Base-by-base conservation (phyloP, 23 tunicate species). In the Oikopleura dioica region DNA sequence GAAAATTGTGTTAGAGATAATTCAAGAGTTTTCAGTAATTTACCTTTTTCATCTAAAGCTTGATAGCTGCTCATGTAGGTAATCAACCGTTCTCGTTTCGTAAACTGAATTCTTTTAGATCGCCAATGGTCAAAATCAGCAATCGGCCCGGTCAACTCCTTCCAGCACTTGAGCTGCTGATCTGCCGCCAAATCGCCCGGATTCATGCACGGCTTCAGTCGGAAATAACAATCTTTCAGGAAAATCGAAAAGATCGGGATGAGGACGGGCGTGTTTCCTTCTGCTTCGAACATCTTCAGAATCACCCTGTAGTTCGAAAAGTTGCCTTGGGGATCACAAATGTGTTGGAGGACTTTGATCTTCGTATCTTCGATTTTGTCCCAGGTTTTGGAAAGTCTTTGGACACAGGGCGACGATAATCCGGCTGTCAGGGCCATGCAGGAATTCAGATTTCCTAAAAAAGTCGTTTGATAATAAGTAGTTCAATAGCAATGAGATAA, bases 191-290 rank as follows among this genome's bases (percentile, higher is more conserved):
- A 12, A 2, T 63, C 33, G 33, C 5, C 33, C 4, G 33, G 16
- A 63, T 63, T 31, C 5, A 63, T 31, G 72, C 72, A 63, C 30
- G 72, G 72, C 72, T 63, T 63, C 33, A 63, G 33, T 24, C 72
- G 72, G 33, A 63, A 63, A 28, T 63, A 63, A 31, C 72, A 63
- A 28, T 63, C 72, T 63, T 28, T 63, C 33, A 63, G 33, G 26
- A 63, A 63, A 23, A 63, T 31, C 2, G 72, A 63, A 63, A 63
- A 63, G 30, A 63, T 63, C 33, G 72, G 72, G 5, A 63, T 31
- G 32, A 63, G 72, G 26, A 63, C 72, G 32, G 72, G 72, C 72
- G 72, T 63, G 16, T 63, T 23, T 12, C 26, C 26, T 63, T 63
- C 72, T 2, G 30, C 26, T 2, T 63, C 72, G 26, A 63, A 63